These are phyloP conservation scores for Chiloscyllium plagiosum DNA, from an alignment of 2,113 vertebrate species.

Conservation along the genomic window DNA sequence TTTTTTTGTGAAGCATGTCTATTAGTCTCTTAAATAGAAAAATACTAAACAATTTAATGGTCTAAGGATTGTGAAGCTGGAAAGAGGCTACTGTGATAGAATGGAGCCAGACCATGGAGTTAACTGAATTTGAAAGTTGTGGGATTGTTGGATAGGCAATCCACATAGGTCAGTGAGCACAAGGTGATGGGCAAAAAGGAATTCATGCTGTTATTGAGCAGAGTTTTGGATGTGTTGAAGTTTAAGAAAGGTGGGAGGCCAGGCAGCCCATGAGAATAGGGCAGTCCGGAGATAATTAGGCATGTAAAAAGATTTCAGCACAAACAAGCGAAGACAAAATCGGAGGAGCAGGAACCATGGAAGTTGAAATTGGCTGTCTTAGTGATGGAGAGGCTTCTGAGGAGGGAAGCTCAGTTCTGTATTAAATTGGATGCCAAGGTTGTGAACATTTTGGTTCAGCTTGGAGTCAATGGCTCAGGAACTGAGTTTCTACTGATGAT, in stretches of 20 bases:
- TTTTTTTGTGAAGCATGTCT: not conserved
- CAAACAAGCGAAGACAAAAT: too few species aligned
- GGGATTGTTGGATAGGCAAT: not conserved
- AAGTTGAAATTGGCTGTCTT: too few species aligned
- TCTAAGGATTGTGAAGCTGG: not conserved
- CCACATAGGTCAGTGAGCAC: not conserved
- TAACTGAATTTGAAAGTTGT: not conserved
- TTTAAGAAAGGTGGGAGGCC: not conserved
- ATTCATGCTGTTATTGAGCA: not conserved
- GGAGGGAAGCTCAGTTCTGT: too few species aligned
- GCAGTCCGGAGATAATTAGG: not conserved
- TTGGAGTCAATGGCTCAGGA: not conserved
- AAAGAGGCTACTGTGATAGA: not conserved
- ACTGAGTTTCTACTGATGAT: not conserved
- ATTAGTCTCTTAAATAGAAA: not conserved
- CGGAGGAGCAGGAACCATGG: too few species aligned
- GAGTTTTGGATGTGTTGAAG: too few species aligned
- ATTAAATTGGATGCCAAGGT: not conserved
- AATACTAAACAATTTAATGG: not conserved
- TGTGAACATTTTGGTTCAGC: not conserved
- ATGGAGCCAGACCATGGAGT: not conserved
- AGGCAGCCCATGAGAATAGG: not conserved
- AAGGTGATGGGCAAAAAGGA: not conserved
- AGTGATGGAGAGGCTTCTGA: too few species aligned
- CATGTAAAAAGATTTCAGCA: not conserved